These are phyloP conservation scores for Sebastes variabilis DNA, from an alignment of 2,797 vertebrate genomes.

Conservation along the genomic window DNA sequence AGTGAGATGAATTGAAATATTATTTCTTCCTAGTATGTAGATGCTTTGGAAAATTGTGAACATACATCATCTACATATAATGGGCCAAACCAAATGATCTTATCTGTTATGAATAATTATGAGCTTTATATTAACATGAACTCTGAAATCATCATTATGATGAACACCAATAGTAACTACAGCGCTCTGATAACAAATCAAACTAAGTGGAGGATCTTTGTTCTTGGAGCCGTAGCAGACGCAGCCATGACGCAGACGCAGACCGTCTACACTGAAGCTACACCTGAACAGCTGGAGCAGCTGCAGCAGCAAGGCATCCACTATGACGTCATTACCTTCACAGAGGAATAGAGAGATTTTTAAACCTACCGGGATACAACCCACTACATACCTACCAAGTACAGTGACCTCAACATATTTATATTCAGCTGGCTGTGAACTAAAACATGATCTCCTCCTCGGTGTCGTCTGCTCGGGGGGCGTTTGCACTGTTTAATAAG, in stretches of 20 bases:
- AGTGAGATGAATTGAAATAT: not conserved
- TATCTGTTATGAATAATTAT: not conserved
- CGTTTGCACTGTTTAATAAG: conserved; percentile 25
- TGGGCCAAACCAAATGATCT: not conserved
- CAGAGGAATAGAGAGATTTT: conserved; percentile 76
- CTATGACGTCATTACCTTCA: conserved; percentile 94
- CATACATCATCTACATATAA: not conserved
- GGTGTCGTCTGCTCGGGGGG: conserved; percentile 4
- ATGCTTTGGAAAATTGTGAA: not conserved
- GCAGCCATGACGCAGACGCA: conserved; percentile 91
- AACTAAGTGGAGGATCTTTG: conserved; percentile 11
- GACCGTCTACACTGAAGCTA: conserved; percentile 88
- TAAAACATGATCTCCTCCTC: conserved; percentile 18
- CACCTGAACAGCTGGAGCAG: conserved; percentile 90
- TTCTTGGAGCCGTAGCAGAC: conserved; percentile 88
- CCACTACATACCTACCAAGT: conserved; percentile 27
- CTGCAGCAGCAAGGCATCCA: conserved; percentile 93
- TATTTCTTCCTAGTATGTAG: not conserved
- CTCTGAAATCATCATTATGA: not conserved
- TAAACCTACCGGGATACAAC: not conserved
- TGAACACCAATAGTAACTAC: not conserved
- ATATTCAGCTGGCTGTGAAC: conserved; percentile 54
- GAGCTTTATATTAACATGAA: not conserved
- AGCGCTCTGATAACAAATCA: not conserved
- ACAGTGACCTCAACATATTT: conserved; percentile 51